Conservation (phyloP, 2,797 vertebrate species). For the Ctenosaura bakeri region DNA sequence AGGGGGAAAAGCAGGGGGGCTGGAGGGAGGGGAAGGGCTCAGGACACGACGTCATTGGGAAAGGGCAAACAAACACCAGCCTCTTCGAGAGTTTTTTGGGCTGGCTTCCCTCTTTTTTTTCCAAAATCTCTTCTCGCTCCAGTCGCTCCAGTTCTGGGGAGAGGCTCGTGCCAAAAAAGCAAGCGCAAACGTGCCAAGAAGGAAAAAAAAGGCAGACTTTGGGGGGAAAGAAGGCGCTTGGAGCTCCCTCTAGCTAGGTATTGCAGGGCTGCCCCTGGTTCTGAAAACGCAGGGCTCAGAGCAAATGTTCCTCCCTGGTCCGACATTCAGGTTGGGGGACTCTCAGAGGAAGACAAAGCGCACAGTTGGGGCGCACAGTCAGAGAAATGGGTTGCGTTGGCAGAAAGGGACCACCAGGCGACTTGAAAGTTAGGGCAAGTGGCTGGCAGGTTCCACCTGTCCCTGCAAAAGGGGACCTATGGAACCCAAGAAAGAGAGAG, state of each 20-base stretch:
- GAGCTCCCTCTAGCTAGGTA: constrained; percentile 39
- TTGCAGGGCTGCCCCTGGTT: background rate
- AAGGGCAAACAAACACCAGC: constrained; percentile 81
- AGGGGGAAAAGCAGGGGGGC: constrained; percentile 77
- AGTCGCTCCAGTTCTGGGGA: background rate
- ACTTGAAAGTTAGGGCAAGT: too few species aligned
- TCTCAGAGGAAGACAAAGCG: too few species aligned
- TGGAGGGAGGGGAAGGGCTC: constrained; percentile 69
- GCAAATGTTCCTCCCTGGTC: background rate
- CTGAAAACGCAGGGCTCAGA: constrained; percentile 24
- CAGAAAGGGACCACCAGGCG: too few species aligned
- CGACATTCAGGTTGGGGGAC: background rate
- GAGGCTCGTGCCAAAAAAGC: too few species aligned
- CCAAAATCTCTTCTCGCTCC: constrained; percentile 71
- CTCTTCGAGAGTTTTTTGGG: constrained; percentile 81
- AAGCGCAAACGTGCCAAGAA: too few species aligned
- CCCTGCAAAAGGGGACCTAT: too few species aligned
- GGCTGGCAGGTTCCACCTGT: background rate
- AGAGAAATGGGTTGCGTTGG: background rate
- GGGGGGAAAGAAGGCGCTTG: constrained; percentile 61
- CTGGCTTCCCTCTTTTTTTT: constrained; percentile 25
- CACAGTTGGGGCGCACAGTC: background rate
- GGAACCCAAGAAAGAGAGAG: background rate
- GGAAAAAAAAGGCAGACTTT: constrained; percentile 65
- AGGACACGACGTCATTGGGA: constrained; percentile 87